Evolutionary conservation across 2,797 vertebrate genomes (phyloP), one percentile per base, ranked within the genome.

Genomic region (Poeciliopsis infans): DNA sequence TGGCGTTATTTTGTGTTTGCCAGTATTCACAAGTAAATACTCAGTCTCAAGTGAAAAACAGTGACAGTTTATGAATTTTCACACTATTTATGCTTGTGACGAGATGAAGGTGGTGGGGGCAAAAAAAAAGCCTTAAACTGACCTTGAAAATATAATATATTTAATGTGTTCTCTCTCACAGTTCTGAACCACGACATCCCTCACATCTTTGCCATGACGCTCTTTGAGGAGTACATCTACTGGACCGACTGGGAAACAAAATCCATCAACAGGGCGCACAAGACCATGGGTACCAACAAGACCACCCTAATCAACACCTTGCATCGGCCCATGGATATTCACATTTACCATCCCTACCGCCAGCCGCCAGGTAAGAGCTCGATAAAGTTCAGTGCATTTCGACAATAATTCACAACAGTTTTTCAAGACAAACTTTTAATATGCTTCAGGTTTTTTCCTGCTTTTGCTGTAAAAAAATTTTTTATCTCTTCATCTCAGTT

Each of bases 171-270:
- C 61, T 45, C 3, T 23, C 77, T 57, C 2, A 3, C 85, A 93
- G 92, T 93, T 79, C 89, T 93, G 76, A 91, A 49, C 76, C 87
- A 94, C 79, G 98, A 99, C 92, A 99, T 99, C 92, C 98, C 98
- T 0, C 98, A 99, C 95, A 99, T 99, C 95, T 99, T 99, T 0
- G 98, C 98, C 0, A 97, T 99, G 96, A 98, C 98, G 4, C 95
- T 99, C 90, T 99, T 99, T 57, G 98, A 99, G 93, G 98, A 99
- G 88, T 97, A 96, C 74, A 98, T 99, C 83, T 99, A 99, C 95
- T 99, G 98, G 98, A 99, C 98, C 0, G 98, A 99, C 94, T 99
- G 98, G 98, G 98, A 99, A 94, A 99, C 98, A 49, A 99, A 99
- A 87, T 99, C 98, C 83, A 99, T 99, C 91, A 99, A 98, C 95